Evolutionary conservation across 2,113 vertebrate species (phyloP).

Genomic region (Nyctibius bracteatus): DNA sequence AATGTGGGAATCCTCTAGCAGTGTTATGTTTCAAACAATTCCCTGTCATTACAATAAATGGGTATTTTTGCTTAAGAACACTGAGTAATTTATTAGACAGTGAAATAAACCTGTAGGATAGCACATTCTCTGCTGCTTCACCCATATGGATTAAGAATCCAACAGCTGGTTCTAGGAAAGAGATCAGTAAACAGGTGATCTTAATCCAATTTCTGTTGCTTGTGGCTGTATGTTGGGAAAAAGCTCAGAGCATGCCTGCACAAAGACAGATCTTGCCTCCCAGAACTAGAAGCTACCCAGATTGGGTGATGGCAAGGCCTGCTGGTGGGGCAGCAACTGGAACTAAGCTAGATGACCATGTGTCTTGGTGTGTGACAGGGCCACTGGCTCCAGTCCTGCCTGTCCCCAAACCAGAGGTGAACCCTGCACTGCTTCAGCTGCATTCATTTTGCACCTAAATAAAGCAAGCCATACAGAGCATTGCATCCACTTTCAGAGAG

Average conservation of each 20-base stretch:
- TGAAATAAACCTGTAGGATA: not conserved
- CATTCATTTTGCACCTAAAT: not conserved
- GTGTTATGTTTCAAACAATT: not conserved
- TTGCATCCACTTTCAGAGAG: not conserved
- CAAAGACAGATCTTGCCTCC: not conserved
- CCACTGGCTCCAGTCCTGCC: not conserved
- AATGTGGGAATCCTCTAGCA: not conserved
- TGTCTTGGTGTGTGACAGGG: not conserved
- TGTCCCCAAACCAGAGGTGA: not conserved
- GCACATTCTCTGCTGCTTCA: fast-evolving
- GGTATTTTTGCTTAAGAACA: not conserved
- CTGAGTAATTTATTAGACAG: not conserved
- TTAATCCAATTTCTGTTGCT: not conserved
- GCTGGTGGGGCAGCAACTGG: not conserved
- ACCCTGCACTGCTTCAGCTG: not conserved
- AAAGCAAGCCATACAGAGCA: not conserved
- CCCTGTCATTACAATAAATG: not conserved
- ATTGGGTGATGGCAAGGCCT: too few relatives aligned
- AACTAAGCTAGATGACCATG: not conserved
- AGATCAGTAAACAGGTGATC: not conserved
- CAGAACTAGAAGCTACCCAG: not conserved
- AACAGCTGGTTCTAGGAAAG: not conserved
- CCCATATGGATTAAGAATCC: not conserved
- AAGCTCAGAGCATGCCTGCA: not conserved
- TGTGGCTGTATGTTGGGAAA: not conserved